Conservation (phyloP, 2,113 vertebrate genomes). For the Pithys albifrons region DNA sequence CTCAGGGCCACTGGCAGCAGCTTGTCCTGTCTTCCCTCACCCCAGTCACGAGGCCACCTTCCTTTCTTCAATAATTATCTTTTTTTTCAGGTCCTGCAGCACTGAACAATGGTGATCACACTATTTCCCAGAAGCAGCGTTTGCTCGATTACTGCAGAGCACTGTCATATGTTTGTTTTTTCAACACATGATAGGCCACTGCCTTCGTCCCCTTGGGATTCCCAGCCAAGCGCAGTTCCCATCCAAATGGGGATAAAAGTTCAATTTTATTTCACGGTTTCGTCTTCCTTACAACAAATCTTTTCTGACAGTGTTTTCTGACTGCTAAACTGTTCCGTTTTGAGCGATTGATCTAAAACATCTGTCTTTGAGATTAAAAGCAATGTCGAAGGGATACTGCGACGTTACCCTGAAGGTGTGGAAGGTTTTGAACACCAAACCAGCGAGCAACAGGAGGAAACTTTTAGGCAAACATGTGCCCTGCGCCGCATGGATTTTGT, state of each 20-base stretch:
- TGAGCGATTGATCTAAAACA: constrained; percentile 71
- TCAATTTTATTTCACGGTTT: constrained; percentile 70
- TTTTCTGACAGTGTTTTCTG: constrained; percentile 70
- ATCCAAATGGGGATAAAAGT: constrained; percentile 65
- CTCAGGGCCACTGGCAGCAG: neutral
- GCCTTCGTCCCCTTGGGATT: constrained; percentile 1
- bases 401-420: neutral
- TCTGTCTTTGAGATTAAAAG: constrained; percentile 63
- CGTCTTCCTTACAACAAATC: constrained; percentile 54
- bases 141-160: constrained; percentile 26
- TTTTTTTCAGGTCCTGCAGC: neutral
- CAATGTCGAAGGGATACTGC: neutral
- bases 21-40: neutral
- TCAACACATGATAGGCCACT: constrained; percentile 43
- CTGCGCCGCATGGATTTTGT: neutral
- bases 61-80: neutral
- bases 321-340: constrained; percentile 64
- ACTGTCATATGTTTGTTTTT: constrained; percentile 55
- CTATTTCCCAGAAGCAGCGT: constrained; percentile 31
- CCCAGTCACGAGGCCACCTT: neutral
- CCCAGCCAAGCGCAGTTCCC: constrained; percentile 36
- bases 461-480: constrained; percentile 8
- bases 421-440: neutral
- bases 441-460: constrained; percentile 20
- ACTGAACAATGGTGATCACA: constrained; percentile 14